Conservation (phyloP, 2,888 invertebrate species). For the Leptopilina syphax region DNA sequence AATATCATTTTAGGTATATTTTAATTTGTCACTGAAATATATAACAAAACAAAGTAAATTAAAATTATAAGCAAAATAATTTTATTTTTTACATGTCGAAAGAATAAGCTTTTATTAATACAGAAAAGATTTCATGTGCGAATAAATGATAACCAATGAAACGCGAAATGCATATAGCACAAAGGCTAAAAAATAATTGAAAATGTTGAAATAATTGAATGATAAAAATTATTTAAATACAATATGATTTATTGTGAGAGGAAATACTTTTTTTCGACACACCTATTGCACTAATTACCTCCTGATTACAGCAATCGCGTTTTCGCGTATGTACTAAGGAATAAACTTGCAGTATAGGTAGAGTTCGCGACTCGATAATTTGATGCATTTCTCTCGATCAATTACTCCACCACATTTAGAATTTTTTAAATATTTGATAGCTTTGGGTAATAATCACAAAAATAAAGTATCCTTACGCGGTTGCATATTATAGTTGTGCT, state of each 20-base stretch:
- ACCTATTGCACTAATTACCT: conserved; percentile 21
- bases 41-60: too few species aligned
- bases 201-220: conserved; percentile 4
- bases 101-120: too few species aligned
- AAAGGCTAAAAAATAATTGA: neutral
- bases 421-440: neutral
- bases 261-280: neutral
- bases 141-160: too few species aligned
- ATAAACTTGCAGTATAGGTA: conserved; percentile 6
- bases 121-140: too few species aligned
- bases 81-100: too few species aligned
- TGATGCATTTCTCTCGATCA: conserved; percentile 1
- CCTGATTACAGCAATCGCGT: conserved; percentile 13
- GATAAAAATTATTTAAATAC: neutral
- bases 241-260: conserved; percentile 15
- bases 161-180: too few species aligned
- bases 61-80: too few species aligned
- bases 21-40: too few species aligned
- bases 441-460: neutral
- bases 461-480: neutral
- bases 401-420: neutral
- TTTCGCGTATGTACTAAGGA: conserved; percentile 3
- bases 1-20: too few species aligned
- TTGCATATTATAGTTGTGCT: neutral
- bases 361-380: neutral